Percentiles rank a stretch among this genome's conserved stretches.
phyloP scores from a whole-genome alignment of 1,140 invertebrate species.

The Glomeris maerens region DNA sequence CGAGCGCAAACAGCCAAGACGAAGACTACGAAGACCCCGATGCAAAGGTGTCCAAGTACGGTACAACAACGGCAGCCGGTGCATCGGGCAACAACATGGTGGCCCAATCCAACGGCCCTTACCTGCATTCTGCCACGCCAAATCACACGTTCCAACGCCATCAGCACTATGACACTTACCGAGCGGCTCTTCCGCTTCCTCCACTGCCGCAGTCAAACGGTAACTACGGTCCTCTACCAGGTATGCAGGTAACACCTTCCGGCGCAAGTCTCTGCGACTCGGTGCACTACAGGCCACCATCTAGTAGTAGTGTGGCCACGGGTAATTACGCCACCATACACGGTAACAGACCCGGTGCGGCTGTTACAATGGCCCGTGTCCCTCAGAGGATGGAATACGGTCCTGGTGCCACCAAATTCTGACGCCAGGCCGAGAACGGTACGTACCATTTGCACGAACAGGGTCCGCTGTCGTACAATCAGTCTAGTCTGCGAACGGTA shows the following conservation, averaged over 20 bases:
- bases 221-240: not conserved
- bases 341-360: slow-evolving; percentile 3
- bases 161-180: slow-evolving; percentile 2
- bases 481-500: not conserved
- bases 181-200: not conserved
- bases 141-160: too few species aligned
- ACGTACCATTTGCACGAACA: not conserved
- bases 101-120: not conserved
- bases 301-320: not conserved
- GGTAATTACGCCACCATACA: slow-evolving; percentile 10
- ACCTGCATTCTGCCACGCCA: not conserved
- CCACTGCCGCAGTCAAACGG: not conserved
- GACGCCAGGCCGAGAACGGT: not conserved
- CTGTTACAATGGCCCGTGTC: not conserved
- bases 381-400: slow-evolving; percentile 10
- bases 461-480: not conserved
- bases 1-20: slow-evolving; percentile 8
- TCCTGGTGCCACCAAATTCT: slow-evolving; percentile 7
- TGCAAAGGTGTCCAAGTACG: not conserved
- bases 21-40: slow-evolving; percentile 11
- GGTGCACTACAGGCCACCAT: slow-evolving; percentile 1
- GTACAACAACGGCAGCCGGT: not conserved
- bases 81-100: not conserved
- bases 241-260: not conserved
- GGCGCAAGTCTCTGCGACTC: not conserved